These are phyloP conservation scores for Platycheirus albimanus DNA, from an alignment of 2,888 invertebrate genomes.

Conservation along the genomic window DNA sequence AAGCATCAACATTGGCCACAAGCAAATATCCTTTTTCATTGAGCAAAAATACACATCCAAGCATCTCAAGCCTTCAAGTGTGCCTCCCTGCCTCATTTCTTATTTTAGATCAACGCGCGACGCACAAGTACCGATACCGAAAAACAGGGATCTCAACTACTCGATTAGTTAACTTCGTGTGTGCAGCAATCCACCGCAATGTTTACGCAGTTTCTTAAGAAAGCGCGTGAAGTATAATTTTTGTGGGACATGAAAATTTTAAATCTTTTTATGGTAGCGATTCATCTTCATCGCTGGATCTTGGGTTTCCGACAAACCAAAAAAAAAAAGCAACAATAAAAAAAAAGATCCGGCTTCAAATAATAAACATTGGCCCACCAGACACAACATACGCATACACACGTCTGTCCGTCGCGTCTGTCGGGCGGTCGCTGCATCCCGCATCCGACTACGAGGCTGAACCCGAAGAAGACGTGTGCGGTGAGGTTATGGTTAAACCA, in stretches of 20 bases:
- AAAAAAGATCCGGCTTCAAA: constrained; percentile 55
- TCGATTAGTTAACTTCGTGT: not conserved
- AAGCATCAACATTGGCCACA: not conserved
- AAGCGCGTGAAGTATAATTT: constrained; percentile 44
- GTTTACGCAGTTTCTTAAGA: constrained; percentile 63
- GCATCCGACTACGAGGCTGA: too few relatives aligned
- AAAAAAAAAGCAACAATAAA: constrained; percentile 44
- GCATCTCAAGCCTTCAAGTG: too few relatives aligned
- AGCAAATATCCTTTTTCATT: constrained; percentile 28
- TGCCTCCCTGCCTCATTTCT: too few relatives aligned
- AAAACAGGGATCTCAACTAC: too few relatives aligned
- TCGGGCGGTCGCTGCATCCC: too few relatives aligned
- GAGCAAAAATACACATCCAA: not conserved
- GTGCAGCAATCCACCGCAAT: constrained; percentile 36
- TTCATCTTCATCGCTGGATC: constrained; percentile 58
- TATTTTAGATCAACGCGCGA: too few relatives aligned
- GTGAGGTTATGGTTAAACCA: constrained; percentile 27
- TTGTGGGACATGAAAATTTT: constrained; percentile 50
- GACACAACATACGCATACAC: constrained; percentile 51
- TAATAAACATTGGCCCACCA: constrained; percentile 66
- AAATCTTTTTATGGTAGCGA: constrained; percentile 65
- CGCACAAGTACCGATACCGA: too few relatives aligned
- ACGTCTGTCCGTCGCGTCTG: too few relatives aligned
- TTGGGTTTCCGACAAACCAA: constrained; percentile 57
- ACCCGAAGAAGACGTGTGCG: too few relatives aligned